These are phyloP conservation scores for Zenarchopterus dispar DNA, from an alignment of 2,797 vertebrate species.

Conservation along the genomic window DNA sequence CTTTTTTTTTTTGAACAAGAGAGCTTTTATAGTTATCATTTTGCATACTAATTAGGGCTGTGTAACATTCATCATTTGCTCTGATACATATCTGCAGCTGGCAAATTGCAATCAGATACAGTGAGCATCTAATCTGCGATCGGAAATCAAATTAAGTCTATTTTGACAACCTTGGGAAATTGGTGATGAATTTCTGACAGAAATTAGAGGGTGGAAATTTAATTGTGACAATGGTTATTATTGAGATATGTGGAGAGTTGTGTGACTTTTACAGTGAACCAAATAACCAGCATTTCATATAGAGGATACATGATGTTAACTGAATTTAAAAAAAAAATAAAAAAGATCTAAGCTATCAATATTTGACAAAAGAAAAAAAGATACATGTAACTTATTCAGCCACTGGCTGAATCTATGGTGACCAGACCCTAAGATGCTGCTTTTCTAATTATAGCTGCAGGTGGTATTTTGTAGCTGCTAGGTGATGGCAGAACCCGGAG, in stretches of 20 bases:
- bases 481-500: slow-evolving; percentile 77
- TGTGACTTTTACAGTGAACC: slow-evolving; percentile 1
- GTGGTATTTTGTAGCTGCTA: slow-evolving; percentile 78
- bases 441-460: slow-evolving; percentile 84
- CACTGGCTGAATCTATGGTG: slow-evolving; percentile 62
- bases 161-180: slow-evolving; percentile 79
- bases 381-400: slow-evolving; percentile 42
- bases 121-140: slow-evolving; percentile 79
- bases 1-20: slow-evolving; percentile 21
- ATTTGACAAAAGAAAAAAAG: slow-evolving; percentile 43
- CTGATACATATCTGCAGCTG: slow-evolving; percentile 78
- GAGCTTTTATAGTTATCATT: slow-evolving; percentile 64
- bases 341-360: slow-evolving; percentile 23
- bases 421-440: slow-evolving; percentile 70
- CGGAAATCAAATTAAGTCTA: slow-evolving; percentile 82
- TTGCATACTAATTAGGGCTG: slow-evolving; percentile 70
- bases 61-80: slow-evolving; percentile 73
- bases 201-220: slow-evolving; percentile 72
- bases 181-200: slow-evolving; percentile 73
- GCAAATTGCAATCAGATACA: slow-evolving; percentile 84
- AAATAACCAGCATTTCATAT: too few relatives aligned
- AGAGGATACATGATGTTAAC: too few relatives aligned
- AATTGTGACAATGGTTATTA: slow-evolving; percentile 69
- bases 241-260: slow-evolving; percentile 54
- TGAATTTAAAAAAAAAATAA: too few relatives aligned